A percentile compares a stretch with the other conserved stretches of the same genome.
Conservation (phyloP, 30 jellyfish, hydroid and myxozoan species). For the Aurelia sp. region DNA sequence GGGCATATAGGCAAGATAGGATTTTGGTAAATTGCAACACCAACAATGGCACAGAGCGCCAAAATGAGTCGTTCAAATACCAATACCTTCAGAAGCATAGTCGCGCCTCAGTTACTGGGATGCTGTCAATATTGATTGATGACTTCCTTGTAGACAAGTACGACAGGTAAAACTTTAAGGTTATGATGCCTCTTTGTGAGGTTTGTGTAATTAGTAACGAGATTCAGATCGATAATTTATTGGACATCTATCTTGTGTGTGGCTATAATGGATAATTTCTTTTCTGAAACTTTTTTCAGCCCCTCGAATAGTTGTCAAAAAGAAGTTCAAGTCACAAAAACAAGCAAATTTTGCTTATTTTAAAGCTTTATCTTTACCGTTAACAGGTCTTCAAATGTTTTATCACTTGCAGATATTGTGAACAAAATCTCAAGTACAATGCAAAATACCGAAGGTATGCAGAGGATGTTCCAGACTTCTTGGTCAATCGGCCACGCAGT, state of each 20-base stretch:
- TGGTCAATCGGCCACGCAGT: slow-evolving; percentile 40
- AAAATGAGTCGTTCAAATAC: slow-evolving; percentile 65
- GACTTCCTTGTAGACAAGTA: slow-evolving; percentile 27
- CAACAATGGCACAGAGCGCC: slow-evolving; percentile 79
- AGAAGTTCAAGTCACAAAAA: no score
- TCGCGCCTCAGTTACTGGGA: slow-evolving; percentile 42
- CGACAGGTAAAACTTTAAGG: no score
- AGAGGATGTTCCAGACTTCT: slow-evolving; percentile 27
- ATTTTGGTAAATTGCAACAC: slow-evolving; percentile 46
- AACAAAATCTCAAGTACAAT: neutral
- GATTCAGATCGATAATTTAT: no score
- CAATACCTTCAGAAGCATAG: slow-evolving; percentile 45
- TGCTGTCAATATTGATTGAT: slow-evolving; percentile 28
- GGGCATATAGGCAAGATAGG: slow-evolving; percentile 63
- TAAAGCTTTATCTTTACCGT: no score
- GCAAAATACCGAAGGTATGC: slow-evolving; percentile 27
- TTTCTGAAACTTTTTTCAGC: no score
- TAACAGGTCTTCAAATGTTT: neutral
- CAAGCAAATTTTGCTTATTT: no score
- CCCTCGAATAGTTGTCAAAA: no score
- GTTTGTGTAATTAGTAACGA: no score
- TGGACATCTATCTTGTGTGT: no score
- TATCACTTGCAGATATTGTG: no score
- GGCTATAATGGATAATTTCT: no score
- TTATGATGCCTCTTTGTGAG: no score